Base-by-base conservation (phyloP, 23 tunicate species). In the Ascidia mentula region DNA sequence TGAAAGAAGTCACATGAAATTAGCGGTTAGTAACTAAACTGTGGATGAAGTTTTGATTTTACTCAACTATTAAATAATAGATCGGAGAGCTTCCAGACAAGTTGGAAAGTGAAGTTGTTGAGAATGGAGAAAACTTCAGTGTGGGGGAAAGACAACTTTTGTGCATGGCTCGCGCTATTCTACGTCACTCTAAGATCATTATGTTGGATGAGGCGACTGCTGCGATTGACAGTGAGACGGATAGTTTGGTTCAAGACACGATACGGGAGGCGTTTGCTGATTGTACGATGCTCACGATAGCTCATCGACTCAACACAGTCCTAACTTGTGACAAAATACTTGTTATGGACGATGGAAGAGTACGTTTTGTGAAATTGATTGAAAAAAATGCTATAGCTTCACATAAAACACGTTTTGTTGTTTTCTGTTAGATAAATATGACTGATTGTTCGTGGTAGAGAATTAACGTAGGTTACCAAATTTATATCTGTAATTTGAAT, bases 191-290 rank as follows among this genome's bases (percentile, higher is more conserved):
- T n/a, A 80, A 89, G 40, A 82, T 91, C 77, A 91, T 91, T 31
- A 91, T 91, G 97, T 78, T 91, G 83, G 97, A 91, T 60, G 97
- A 91, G 70, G 97, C 97, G 69, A 91, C 97, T 18, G 97, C 97
- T 35, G 97, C 97, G 46, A 91, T 91, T 53, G 97, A 91, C 88
- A 91, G 87, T 69, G 91, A 91, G 39, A 91, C 97, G 6, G 97
- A 91, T 71, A 73, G 83, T 72, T 80, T 91, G 76, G 97, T 91
- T 31, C 97, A 94, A 71, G 94, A 89, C 20, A 94, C 98, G 20
- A 94, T 94, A 13, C 80, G 98, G 37, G 90, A 94, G 8, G 94
- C 87, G 75, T 94, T 94, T 75, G 70, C 90, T 31, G 98, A 88
- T 40, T 88, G 92, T 79, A 94, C 98, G 40, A 94, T 94, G 90